Evolutionary conservation across 2,113 vertebrate species (phyloP), one percentile per base, ranked within the genome.

Genomic region (Bostrychus sinensis): DNA sequence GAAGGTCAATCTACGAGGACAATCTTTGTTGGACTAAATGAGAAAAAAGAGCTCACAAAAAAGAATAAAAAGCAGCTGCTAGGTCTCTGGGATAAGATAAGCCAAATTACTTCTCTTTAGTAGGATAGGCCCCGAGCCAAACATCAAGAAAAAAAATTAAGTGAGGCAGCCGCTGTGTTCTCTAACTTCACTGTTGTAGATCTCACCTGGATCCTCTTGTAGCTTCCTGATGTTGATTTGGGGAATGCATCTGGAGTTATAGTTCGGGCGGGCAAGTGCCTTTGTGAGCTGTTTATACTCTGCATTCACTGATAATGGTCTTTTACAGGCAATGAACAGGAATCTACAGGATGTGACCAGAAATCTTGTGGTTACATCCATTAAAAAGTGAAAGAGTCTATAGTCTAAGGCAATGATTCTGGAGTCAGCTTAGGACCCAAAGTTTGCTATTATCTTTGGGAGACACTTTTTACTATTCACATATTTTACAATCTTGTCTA

Each of bases 1-100:
- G 93, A 96, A 96, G 96, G 96, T 98, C 95, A 96, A 94, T 95
- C 90, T 91, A 92, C 88, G 93, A 98, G 95, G 95, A 98, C 93
- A 93, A 91, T 96, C 92, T 95, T 93, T 91, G 94, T 93, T 86
- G 90, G 92, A 93, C 92, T 96, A 96, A 98, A 97, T 96, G 93
- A 97, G 93, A 94, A 96, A 96, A 95, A 93, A 85, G 90, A 84
- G 80, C 89, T 84, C 85, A 83, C 84, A 93, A 94, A 91, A 94
- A 94, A 92, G 91, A 94, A 88, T 86, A 92, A 87, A 90, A 93
- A 91, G 86, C 85, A 70, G 88, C 88, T 92, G 90, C 90, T 92
- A 90, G 91, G 89, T 93, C 87, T 93, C 86, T 88, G 80, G 86
- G 90, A 91, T 91, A 91, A 93, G 86, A 92, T 89, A 91, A 93